Evolutionary conservation across 1,140 invertebrate species (phyloP).

Genomic region (Danaus melanippus): DNA sequence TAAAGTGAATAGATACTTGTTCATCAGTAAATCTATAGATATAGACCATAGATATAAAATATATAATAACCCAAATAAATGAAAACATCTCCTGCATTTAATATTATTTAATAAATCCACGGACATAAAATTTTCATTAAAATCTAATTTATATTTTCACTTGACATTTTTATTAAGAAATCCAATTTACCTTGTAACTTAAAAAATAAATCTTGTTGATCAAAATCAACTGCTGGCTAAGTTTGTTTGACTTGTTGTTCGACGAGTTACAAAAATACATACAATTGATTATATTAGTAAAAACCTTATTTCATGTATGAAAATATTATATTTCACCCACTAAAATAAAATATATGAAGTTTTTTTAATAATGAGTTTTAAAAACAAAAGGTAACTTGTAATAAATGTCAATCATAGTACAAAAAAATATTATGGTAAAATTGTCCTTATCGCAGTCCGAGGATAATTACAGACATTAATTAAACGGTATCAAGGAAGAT

Average conservation of each 20-base stretch:
- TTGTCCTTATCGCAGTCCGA: constrained; percentile 14
- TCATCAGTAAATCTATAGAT: constrained; percentile 7
- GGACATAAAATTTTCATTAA: not conserved
- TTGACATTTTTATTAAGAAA: too few relatives aligned
- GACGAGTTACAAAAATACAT: too few relatives aligned
- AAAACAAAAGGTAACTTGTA: constrained; percentile 2
- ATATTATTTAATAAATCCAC: constrained; percentile 10
- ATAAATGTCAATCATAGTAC: constrained; percentile 7
- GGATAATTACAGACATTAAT: constrained; percentile 50
- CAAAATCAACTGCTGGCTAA: too few relatives aligned
- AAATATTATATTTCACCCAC: too few relatives aligned
- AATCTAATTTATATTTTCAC: too few relatives aligned
- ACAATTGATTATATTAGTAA: too few relatives aligned
- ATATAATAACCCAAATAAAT: not conserved
- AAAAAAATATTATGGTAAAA: constrained; percentile 1
- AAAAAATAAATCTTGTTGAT: too few relatives aligned
- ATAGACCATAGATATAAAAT: not conserved
- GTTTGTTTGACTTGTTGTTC: too few relatives aligned
- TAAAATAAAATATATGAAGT: too few relatives aligned
- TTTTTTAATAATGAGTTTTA: not conserved
- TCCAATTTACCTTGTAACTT: too few relatives aligned
- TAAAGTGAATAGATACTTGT: constrained; percentile 12
- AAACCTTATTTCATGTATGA: too few relatives aligned
- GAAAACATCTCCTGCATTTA: constrained; percentile 1
- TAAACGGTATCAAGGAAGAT: constrained; percentile 37